Conservation (phyloP, 92 coral and sea anemone species). For the Paragorgia papillata region DNA sequence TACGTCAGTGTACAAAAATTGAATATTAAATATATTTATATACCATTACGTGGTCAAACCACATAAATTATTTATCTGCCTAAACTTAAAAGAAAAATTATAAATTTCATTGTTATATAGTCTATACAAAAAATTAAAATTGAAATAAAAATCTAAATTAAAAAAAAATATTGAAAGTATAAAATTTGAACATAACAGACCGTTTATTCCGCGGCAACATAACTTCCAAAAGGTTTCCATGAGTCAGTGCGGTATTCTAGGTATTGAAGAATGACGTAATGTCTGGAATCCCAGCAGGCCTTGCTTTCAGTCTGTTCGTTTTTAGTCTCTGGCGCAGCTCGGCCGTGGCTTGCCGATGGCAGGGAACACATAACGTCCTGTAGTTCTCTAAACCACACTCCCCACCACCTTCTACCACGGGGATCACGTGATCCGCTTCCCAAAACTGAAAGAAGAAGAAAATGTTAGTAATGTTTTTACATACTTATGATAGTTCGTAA, state of each 20-base stretch:
- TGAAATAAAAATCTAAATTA: not conserved
- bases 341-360: constrained; percentile 81
- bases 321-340: constrained; percentile 70
- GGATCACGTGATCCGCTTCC: constrained; percentile 96
- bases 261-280: constrained; percentile 70
- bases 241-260: not conserved
- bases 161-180: too few relatives aligned
- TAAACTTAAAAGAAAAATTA: not conserved
- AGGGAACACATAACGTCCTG: constrained; percentile 93
- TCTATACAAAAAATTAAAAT: not conserved
- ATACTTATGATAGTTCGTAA: too few relatives aligned
- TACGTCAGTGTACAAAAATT: too few relatives aligned
- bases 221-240: not conserved
- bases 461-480: not conserved
- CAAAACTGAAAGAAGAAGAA: constrained; percentile 67
- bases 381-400: constrained; percentile 92
- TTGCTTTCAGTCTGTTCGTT: constrained; percentile 50
- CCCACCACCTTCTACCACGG: constrained; percentile 99
- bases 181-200: too few relatives aligned
- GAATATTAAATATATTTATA: not conserved
- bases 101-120: not conserved
- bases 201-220: not conserved
- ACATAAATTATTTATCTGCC: not conserved
- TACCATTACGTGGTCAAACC: not conserved
- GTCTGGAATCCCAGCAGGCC: constrained; percentile 61